phyloP scores from a whole-genome alignment of 2,113 vertebrate species.

The Ptilorrhoa leucosticta region DNA sequence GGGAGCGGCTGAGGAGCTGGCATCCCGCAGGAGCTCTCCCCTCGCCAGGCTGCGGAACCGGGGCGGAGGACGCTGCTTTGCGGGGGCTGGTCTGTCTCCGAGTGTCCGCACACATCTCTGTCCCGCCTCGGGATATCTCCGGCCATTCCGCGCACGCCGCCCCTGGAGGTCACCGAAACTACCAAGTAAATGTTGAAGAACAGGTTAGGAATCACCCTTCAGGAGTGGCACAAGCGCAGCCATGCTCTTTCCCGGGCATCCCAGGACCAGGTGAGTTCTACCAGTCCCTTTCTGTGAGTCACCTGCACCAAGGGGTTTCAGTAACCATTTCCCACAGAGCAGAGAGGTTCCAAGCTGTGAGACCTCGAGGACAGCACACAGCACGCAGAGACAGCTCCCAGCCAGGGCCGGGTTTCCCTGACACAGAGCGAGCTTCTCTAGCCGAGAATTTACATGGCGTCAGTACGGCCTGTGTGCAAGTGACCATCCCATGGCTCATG shows the following conservation, averaged over 20 bases:
- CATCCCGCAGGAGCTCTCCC: background rate
- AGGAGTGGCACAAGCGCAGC: background rate
- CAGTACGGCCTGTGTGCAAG: background rate
- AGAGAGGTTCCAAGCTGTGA: background rate
- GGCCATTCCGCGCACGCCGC: fast-evolving
- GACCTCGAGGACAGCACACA: background rate
- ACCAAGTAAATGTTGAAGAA: background rate
- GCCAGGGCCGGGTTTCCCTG: background rate
- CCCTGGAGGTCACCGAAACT: fast-evolving
- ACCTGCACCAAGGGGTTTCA: background rate
- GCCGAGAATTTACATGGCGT: background rate
- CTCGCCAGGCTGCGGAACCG: background rate
- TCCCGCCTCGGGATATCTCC: background rate
- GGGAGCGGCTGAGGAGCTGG: background rate
- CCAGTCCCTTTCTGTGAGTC: background rate
- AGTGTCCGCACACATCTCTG: background rate
- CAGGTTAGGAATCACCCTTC: background rate
- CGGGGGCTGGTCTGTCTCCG: fast-evolving
- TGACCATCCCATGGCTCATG: fast-evolving
- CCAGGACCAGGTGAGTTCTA: background rate
- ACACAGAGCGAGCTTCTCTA: background rate
- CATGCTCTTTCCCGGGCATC: background rate
- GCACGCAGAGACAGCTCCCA: background rate
- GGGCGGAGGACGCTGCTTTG: background rate
- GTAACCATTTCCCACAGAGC: background rate